Evolutionary conservation across 2,113 vertebrate species (phyloP), one percentile per base, ranked within the genome.

Genomic region (Heptranchias perlo): DNA sequence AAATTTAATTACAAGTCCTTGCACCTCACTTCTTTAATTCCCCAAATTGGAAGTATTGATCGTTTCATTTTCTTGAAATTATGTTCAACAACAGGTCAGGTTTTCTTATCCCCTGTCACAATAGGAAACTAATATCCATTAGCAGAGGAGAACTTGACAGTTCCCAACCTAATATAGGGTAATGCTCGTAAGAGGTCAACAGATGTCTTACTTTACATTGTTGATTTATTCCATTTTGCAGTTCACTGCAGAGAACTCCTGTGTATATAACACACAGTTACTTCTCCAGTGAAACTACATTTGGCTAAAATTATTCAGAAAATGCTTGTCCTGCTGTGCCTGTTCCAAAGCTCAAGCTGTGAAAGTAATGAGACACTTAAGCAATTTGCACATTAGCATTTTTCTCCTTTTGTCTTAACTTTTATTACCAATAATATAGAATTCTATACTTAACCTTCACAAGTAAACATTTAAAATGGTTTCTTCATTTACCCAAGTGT

Each of bases 281-380:
- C 3, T 67, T 94, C 93, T 47, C n/a, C 2, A 44, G 62, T 67
- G 61, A 44, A 94, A 65, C 10, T 39, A 28, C 61, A 49, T 67
- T 67, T 25, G 10, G 39, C 64, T 65, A 47, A 94, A 94, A 67
- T 94, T 94, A 94, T 94, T 94, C 93, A 67, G 62, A 47, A 47
- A 47, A 64, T 14, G 3, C 23, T 65, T 44, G n/a, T 65, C 92
- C 92, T 65, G 39, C 62, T 94, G 92, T 94, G 92, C 39, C 62
- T 25, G 64, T 65, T 65, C 3, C 35, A 23, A 52, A 94, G 0
- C 91, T 64, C 62, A 94, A 94, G 28, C 39, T 94, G 62, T 94
- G 62, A 94, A 65, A 94, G 47, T 94, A 67, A 94, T 94, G 62
- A 94, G 93, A 94, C 31, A 94, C n/a, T 89, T 89, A 93, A 93